phyloP scores from a whole-genome alignment of 2,888 invertebrate species.

The Netelia inedita region DNA sequence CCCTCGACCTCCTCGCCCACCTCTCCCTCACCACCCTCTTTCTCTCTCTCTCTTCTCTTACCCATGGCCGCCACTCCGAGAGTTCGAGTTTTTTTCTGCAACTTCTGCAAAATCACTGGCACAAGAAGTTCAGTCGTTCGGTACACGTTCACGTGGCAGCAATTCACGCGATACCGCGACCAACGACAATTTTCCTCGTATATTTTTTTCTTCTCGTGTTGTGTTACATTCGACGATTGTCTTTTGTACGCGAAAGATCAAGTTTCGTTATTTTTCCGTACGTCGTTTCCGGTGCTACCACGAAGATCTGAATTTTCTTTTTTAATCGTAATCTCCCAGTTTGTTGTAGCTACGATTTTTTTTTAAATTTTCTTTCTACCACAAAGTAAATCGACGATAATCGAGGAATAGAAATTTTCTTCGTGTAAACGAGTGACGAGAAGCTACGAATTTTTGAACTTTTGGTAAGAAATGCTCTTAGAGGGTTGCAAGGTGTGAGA shows the following conservation, averaged over 20 bases:
- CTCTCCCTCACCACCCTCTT: slow-evolving; percentile 35
- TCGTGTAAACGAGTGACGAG: neutral
- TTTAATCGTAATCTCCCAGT: neutral
- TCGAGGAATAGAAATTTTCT: neutral
- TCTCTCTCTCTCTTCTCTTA: slow-evolving; percentile 53
- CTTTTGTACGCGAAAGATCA: neutral
- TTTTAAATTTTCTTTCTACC: neutral
- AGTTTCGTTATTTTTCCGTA: neutral
- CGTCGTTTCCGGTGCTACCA: neutral
- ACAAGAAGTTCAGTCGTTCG: slow-evolving; percentile 80
- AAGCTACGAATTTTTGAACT: neutral
- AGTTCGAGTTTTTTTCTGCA: slow-evolving; percentile 79
- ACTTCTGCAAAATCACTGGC: slow-evolving; percentile 82
- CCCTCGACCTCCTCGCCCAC: slow-evolving; percentile 57
- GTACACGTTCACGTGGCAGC: slow-evolving; percentile 74
- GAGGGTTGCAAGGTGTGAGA: neutral
- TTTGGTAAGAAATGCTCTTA: slow-evolving; percentile 54
- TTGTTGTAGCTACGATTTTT: neutral
- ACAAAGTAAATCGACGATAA: neutral
- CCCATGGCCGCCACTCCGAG: slow-evolving; percentile 58
- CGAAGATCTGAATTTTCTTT: slow-evolving; percentile 24
- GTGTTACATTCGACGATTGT: neutral
- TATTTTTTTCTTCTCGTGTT: slow-evolving; percentile 34
- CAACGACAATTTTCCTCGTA: slow-evolving; percentile 10
- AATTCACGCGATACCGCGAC: slow-evolving; percentile 48